These are phyloP conservation scores for Mechanitis mazaeus DNA, from an alignment of 2,888 invertebrate genomes.

Conservation along the genomic window DNA sequence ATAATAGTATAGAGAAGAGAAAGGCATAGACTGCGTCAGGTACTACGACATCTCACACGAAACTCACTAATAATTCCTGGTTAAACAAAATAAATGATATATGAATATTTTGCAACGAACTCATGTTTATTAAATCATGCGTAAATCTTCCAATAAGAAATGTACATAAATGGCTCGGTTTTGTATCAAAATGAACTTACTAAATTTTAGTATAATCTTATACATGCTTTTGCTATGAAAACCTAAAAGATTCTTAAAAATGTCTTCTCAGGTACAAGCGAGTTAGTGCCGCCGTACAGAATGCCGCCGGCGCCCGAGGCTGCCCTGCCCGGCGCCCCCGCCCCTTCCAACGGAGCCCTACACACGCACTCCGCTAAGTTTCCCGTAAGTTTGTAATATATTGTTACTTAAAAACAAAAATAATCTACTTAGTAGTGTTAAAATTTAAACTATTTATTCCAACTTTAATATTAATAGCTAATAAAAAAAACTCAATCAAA, in stretches of 20 bases:
- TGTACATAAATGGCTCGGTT: no score
- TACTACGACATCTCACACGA: background rate
- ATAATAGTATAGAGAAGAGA: slow-evolving; percentile 12
- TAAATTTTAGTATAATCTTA: no score
- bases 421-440: no score
- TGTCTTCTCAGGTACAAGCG: slow-evolving; percentile 48
- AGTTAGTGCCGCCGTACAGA: slow-evolving; percentile 77
- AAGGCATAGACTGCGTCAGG: slow-evolving; percentile 1
- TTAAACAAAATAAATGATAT: background rate
- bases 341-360: slow-evolving; percentile 69
- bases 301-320: slow-evolving; percentile 82
- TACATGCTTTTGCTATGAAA: no score
- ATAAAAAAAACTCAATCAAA: background rate
- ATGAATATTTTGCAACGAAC: no score
- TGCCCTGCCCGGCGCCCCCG: slow-evolving; percentile 74
- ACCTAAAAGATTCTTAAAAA: background rate
- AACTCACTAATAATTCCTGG: background rate
- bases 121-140: no score
- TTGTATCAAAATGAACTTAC: no score
- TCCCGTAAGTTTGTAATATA: slow-evolving; percentile 78
- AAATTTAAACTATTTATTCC: no score
- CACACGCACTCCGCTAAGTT: slow-evolving; percentile 88
- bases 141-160: no score
- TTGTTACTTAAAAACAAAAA: background rate
- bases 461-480: no score